Conservation (phyloP, 2,113 vertebrate species). For the Athene noctua region DNA sequence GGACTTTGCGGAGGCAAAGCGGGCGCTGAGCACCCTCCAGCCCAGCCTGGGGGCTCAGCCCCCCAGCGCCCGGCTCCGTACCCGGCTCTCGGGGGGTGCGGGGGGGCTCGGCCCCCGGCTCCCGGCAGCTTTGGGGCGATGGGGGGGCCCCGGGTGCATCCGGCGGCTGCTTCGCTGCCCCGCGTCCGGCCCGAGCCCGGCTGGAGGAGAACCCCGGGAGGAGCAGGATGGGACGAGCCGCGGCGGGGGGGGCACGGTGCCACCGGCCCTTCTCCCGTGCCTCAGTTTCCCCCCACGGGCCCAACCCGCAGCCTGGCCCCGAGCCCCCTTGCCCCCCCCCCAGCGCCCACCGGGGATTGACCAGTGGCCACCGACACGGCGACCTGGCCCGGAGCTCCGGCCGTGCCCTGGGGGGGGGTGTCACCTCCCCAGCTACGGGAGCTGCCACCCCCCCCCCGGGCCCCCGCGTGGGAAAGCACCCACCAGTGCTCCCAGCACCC, state of each 20-base stretch:
- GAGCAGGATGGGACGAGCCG: neutral
- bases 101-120: neutral
- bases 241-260: too few relatives aligned
- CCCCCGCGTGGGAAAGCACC: neutral
- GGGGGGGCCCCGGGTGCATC: neutral
- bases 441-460: neutral
- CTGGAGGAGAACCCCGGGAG: neutral
- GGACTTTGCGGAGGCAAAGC: constrained; percentile 75
- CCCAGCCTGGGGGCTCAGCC: constrained; percentile 36
- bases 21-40: constrained; percentile 63
- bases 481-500: neutral
- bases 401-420: neutral
- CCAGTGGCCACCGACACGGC: rapidly evolving
- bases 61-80: neutral
- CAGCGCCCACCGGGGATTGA: rapidly evolving
- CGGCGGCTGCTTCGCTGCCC: rapidly evolving
- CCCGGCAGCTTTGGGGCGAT: rapidly evolving
- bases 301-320: rapidly evolving
- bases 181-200: neutral
- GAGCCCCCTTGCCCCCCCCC: neutral
- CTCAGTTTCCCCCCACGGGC: neutral
- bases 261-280: neutral
- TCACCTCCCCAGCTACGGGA: neutral
- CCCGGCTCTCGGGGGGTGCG: rapidly evolving
- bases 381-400: neutral